Evolutionary conservation across 2,797 vertebrate genomes (phyloP), one percentile per base, ranked within the genome.

Genomic region (Botia almorhae): DNA sequence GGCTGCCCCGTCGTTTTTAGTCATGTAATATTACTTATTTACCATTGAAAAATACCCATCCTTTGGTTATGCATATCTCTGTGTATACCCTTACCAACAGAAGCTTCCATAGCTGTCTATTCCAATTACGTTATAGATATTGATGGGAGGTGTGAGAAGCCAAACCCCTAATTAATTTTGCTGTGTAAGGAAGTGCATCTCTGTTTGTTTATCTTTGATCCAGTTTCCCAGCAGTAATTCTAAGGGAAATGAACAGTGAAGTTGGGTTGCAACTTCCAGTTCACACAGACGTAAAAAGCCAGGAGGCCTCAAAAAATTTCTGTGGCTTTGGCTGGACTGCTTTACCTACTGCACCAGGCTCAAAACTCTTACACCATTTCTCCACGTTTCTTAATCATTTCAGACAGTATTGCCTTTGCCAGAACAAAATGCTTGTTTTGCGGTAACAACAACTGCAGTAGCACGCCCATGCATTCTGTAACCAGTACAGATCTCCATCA

Each of bases 111-210:
- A 46, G 67, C 81, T 69, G 75, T 85, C 76, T 71, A 60, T 48
- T 60, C 77, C 63, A 83, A 84, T 84, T 83, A 85, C 85, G 85
- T 88, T 86, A 88, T 64, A 77, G 74, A 84, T 79, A 84, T 84
- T 84, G 82, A 86, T 88, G 81, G 69, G 74, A 68, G 60, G 58
- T 74, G 81, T 83, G 36, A 53, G 74, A 63, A 82, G 73, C 83
- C 83, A 84, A 83, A 82, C 77, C 51, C 76, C 83, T 85, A 82
- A 84, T 85, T 83, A 80, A 84, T 71, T 78, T 83, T 83, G 79
- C 81, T 81, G 4, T 39, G 74, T 36, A 81, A 79, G 72, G 85
- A 83, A 86, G 58, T 81, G 58, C 69, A 85, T 79, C 83, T 80
- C 78, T 81, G 51, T 84, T 61, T 81, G n/a, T 88, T 75, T 87